Conservation (phyloP, 2,888 invertebrate species). For the Thecocarcelia acutangulata region DNA sequence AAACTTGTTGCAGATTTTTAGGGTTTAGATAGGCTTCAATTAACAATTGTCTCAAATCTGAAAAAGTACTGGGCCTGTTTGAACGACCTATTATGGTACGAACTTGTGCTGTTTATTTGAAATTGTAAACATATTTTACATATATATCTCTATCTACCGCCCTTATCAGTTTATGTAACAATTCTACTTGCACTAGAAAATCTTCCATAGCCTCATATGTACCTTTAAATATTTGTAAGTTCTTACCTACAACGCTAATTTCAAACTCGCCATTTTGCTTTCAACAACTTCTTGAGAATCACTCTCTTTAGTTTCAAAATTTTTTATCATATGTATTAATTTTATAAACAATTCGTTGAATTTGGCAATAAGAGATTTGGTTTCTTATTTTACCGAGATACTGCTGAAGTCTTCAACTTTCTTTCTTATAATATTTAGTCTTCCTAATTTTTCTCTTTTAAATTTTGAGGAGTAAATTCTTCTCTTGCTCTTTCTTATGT, state of each 20-base stretch:
- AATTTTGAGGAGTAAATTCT: background rate
- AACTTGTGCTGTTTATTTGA: background rate
- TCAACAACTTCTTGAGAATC: too few relatives aligned
- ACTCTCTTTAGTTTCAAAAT: background rate
- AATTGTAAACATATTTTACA: slow-evolving; percentile 24
- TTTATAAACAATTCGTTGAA: background rate
- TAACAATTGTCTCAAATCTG: background rate
- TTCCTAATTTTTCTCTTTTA: background rate
- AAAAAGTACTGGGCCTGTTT: background rate
- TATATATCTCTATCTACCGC: slow-evolving; percentile 1
- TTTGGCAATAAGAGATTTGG: background rate
- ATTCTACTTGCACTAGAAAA: background rate
- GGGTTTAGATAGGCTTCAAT: background rate
- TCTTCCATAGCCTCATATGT: slow-evolving; percentile 2
- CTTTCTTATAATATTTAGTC: background rate
- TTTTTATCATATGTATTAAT: background rate
- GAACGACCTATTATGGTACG: background rate
- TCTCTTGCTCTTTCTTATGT: background rate
- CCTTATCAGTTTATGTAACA: slow-evolving; percentile 10
- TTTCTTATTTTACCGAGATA: background rate
- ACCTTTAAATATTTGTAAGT: background rate
- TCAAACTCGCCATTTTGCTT: background rate
- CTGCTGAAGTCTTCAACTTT: too few relatives aligned
- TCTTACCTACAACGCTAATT: background rate
- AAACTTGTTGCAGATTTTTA: background rate